These are phyloP conservation scores for Brachionus rotundiformis DNA, from an alignment of 1,140 invertebrate species.

Conservation along the genomic window DNA sequence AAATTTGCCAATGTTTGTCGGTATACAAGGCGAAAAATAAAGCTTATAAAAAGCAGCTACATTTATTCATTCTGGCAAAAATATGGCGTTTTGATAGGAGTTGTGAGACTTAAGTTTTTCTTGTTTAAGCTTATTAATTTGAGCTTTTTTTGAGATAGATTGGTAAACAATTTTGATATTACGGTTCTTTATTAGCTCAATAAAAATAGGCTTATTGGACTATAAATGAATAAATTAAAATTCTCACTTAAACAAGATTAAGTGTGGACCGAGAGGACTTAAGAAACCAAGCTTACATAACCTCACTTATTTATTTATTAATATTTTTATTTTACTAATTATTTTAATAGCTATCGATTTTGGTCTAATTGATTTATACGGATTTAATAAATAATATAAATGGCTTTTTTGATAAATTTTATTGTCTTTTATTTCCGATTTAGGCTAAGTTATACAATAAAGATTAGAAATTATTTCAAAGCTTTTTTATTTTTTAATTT, in stretches of 20 bases:
- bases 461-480: slow-evolving; percentile 8
- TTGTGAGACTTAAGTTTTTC: neutral
- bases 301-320: neutral
- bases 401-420: slow-evolving; percentile 3
- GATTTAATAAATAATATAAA: slow-evolving; percentile 18
- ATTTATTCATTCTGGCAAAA: neutral
- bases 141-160: neutral
- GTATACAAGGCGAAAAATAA: too few species aligned
- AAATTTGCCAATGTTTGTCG: too few species aligned
- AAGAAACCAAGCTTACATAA: slow-evolving; percentile 1
- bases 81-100: neutral
- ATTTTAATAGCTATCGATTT: neutral
- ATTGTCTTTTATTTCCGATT: slow-evolving; percentile 3
- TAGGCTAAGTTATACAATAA: neutral
- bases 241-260: neutral
- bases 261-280: neutral
- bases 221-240: neutral
- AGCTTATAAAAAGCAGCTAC: too few species aligned
- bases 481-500: neutral
- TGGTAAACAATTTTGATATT: neutral
- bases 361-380: neutral
- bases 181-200: neutral
- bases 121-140: neutral
- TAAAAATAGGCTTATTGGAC: neutral
- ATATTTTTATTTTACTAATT: too few species aligned